Percentiles rank a stretch among this genome's conserved stretches.
phyloP scores from a whole-genome alignment of 2,888 invertebrate species.

The Ptychoptera contaminata region DNA sequence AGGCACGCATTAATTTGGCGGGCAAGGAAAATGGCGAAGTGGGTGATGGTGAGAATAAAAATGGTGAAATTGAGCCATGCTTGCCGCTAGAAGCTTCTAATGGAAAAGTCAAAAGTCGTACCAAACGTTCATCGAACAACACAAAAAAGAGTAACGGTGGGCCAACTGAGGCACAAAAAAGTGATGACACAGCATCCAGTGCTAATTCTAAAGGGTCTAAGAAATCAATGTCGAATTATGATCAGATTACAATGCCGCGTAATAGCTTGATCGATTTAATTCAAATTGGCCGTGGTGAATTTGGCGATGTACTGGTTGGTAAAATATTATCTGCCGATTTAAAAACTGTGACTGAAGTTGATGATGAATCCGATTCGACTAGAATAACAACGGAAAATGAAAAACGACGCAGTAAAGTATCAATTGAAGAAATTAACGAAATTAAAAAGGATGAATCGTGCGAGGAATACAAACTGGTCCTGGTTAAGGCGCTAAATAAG shows the following conservation, averaged over 20 bases:
- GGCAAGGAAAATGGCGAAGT: constrained; percentile 41
- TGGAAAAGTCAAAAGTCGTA: constrained; percentile 11
- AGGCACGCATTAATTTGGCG: constrained; percentile 35
- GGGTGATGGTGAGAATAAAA: constrained; percentile 23
- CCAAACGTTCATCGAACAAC: constrained; percentile 22
- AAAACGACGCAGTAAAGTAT: constrained; percentile 28
- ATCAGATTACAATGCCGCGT: constrained; percentile 59
- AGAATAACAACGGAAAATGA: constrained; percentile 16
- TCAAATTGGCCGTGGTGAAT: constrained; percentile 69
- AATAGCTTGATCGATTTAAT: constrained; percentile 53
- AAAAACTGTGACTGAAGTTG: constrained; percentile 17
- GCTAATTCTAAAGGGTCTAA: constrained; percentile 44
- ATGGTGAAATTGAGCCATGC: constrained; percentile 28
- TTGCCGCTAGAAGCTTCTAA: constrained; percentile 16
- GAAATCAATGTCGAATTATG: constrained; percentile 41
- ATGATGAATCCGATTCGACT: constrained; percentile 11
- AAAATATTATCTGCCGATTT: constrained; percentile 28
- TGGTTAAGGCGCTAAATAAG: constrained; percentile 62
- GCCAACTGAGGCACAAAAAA: constrained; percentile 36
- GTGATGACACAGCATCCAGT: constrained; percentile 50
- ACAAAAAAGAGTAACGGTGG: constrained; percentile 31
- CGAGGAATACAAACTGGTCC: constrained; percentile 30
- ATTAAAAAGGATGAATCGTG: constrained; percentile 25
- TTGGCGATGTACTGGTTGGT: constrained; percentile 79
- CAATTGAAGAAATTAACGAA: constrained; percentile 31